Conservation (phyloP, 2,888 invertebrate genomes). For the Trachelus stipa region DNA sequence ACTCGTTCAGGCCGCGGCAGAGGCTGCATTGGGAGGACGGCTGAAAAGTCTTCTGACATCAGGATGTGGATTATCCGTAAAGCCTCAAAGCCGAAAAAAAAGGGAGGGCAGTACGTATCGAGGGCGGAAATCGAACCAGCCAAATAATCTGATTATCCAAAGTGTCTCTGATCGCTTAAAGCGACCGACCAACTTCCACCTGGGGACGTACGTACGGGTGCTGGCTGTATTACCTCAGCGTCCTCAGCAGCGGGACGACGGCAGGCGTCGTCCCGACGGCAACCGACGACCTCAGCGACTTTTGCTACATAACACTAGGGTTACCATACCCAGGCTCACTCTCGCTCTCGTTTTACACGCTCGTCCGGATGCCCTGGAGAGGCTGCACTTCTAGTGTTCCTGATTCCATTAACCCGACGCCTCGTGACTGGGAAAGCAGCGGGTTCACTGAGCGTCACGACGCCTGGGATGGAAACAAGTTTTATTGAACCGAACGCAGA, state of each 20-base stretch:
- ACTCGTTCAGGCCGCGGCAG: background rate
- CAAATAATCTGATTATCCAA: slow-evolving; percentile 45
- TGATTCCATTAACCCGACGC: slow-evolving; percentile 7
- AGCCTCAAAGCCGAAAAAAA: background rate
- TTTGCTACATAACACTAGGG: background rate
- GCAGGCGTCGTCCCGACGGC: background rate
- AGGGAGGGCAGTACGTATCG: background rate
- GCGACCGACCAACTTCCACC: background rate
- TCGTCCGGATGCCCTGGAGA: background rate
- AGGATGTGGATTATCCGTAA: background rate
- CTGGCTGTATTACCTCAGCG: background rate
- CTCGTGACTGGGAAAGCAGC: background rate
- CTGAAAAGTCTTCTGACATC: background rate
- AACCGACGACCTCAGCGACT: background rate
- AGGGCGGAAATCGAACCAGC: background rate
- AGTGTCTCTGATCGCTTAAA: slow-evolving; percentile 44
- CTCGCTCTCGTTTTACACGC: background rate
- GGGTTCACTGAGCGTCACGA: background rate
- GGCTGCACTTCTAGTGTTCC: background rate
- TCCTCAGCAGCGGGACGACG: too few species aligned
- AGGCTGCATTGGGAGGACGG: background rate
- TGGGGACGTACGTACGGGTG: background rate
- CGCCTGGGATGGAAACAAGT: background rate
- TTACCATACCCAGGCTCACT: background rate
- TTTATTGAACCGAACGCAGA: background rate